A percentile compares a stretch with the other conserved stretches of the same genome.
Evolutionary conservation across 2,113 vertebrate genomes (phyloP).

Genomic region (Xiphophorus maculatus): DNA sequence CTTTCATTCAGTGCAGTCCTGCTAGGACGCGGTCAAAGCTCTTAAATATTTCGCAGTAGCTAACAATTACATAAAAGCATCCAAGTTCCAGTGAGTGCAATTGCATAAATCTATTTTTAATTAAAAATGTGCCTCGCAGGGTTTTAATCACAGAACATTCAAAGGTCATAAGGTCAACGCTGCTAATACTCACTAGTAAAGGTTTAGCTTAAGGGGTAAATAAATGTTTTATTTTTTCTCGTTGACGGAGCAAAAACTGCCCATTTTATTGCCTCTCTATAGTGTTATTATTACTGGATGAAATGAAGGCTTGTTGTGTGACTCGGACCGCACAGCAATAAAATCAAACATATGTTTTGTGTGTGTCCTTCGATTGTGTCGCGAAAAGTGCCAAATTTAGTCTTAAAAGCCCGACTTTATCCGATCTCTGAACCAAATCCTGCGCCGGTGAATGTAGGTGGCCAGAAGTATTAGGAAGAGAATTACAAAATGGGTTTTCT

Average conservation of each 20-base stretch:
- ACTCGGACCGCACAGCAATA: slow-evolving; percentile 62
- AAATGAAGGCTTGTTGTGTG: slow-evolving; percentile 84
- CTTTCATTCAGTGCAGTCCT: too few relatives aligned
- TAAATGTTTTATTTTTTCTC: not conserved
- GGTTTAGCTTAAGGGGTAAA: not conserved
- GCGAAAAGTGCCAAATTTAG: slow-evolving; percentile 71
- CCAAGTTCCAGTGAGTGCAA: not conserved
- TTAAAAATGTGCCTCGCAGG: too few relatives aligned
- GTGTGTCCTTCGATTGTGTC: slow-evolving; percentile 30
- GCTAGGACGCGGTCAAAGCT: not conserved
- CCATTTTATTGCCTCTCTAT: slow-evolving; percentile 73
- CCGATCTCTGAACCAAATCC: slow-evolving; percentile 53
- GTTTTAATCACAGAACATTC: slow-evolving; percentile 4
- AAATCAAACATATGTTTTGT: slow-evolving; percentile 14
- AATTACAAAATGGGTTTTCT: slow-evolving; percentile 42
- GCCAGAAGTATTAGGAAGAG: slow-evolving; percentile 21
- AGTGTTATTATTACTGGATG: slow-evolving; percentile 78
- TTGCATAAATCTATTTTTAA: not conserved
- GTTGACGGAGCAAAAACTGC: slow-evolving; percentile 15
- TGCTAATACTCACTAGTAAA: not conserved
- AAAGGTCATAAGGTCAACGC: slow-evolving; percentile 35
- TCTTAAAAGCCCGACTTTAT: slow-evolving; percentile 55
- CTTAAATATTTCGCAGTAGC: not conserved
- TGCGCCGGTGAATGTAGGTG: slow-evolving; percentile 45
- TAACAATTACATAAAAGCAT: not conserved